Base-by-base conservation (phyloP, 2,888 invertebrate genomes). In the Ornithoptera alexandrae region DNA sequence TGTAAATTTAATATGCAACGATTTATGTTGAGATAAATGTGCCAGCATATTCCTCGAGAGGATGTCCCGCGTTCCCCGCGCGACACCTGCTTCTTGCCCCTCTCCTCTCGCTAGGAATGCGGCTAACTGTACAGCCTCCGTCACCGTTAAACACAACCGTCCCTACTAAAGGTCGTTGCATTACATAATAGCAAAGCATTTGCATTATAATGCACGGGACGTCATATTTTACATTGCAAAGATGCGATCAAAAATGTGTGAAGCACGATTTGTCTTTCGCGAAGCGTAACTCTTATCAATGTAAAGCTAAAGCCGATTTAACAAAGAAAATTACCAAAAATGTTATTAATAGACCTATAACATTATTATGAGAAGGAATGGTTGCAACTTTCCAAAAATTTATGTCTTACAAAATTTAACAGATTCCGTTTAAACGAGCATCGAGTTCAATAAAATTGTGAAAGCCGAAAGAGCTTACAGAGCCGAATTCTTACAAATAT, bases 91-190 rank as follows among this genome's bases (percentile, higher is more conserved):
- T 77, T 79, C 81, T 79, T 17, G 57, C 79, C 76, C 72, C 76
- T 77, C 76, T 78, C 75, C 75, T 77, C 81, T 80, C 87, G 82
- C 87, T 86, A 89, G 89, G 91, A 90, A 90, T 90, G 90, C 84
- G 85, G 79, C 82, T 89, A 89, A 90, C 90, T 86, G 85, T 84
- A 85, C 87, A 87, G 86, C 86, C 88, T 89, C 86, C 86, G 82
- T 82, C 83, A 84, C 88, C 88, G 87, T 86, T 89, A 88, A 84
- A 79, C 81, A 80, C 81, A 83, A 85, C 87, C 81, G 84, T 86
- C 85, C 83, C 82, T 81, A 79, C 81, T 77, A 81, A 83, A 82
- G 84, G 83, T 84, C 84, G 83, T 80, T 77, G 79, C 78, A 74
- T 77, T 78, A 74, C 76, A 78, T 81, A 82, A 81, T 82, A 77